Evolutionary conservation across 2,113 vertebrate species (phyloP), one percentile per base, ranked within the genome.

Genomic region (Entomyzon cyanotis): DNA sequence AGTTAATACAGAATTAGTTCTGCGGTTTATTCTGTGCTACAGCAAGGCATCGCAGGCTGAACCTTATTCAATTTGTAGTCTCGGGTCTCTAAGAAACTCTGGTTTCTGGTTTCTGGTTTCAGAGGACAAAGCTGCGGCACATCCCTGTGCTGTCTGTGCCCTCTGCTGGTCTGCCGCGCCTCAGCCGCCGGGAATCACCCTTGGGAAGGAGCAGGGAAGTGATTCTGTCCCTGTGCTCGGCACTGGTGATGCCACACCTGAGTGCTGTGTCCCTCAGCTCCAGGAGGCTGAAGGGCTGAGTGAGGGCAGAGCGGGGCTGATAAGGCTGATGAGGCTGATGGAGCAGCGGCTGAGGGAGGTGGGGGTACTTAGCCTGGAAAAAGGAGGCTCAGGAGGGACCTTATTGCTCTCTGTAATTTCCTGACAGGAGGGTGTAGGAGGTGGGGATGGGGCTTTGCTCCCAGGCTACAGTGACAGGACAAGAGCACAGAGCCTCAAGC

Each of bases 101-200:
- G 16, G 8, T 27, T 42, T 8, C 55, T 1, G 16, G 8, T 27
- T 42, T 8, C 23, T 9, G 33, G 10, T 18, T 27, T 6, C 21
- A 15, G 11, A 20, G 0, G 27, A 21, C 58, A 22, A 12, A 65
- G 35, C 39, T 2, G 56, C 44, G 7, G 49, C 23, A 22, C 28
- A 92, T 88, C 59, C 71, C 53, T n/a, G 93, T 10, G 20, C 92
- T n/a, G 15, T 8, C 89, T 53, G 69, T 91, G 94, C 94, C 97
- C 95, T 44, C 94, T 97, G 79, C 92, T 59, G 96, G 93, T 31
- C 55, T 5, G 11, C 35, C 37, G 52, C 35, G 11, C 1, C 11
- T 5, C 58, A 58, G 37, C 55, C 42, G 5, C 13, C 3, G 10
- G 52, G 44, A 50, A 56, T 14, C 15, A 0, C 30, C 3, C 27